phyloP scores from a whole-genome alignment of 2,113 vertebrate genomes.

The Puntigrus tetrazona region DNA sequence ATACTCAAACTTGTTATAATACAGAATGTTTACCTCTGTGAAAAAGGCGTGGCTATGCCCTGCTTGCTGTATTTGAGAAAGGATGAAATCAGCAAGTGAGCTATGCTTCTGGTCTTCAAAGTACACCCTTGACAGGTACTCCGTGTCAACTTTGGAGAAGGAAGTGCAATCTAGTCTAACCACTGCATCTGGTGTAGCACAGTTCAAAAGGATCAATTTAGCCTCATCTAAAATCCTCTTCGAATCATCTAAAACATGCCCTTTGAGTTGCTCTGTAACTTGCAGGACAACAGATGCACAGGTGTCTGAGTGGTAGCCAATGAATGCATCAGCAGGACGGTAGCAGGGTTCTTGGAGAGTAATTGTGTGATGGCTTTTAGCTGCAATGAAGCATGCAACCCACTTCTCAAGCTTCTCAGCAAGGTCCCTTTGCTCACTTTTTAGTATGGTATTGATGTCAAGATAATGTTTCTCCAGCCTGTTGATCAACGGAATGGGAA shows the following conservation, averaged over 20 bases:
- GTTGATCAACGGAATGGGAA: constrained; percentile 95
- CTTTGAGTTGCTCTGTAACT: constrained; percentile 69
- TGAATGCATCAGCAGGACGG: constrained; percentile 81
- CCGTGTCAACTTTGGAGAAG: constrained; percentile 62
- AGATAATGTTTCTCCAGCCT: constrained; percentile 95
- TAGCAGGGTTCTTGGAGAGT: constrained; percentile 68
- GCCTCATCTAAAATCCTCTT: constrained; percentile 66
- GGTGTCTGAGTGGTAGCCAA: constrained; percentile 88
- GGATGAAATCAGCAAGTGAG: constrained; percentile 83
- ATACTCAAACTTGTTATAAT: not conserved
- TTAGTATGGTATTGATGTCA: constrained; percentile 85
- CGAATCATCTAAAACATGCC: constrained; percentile 42
- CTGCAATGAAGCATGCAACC: constrained; percentile 74
- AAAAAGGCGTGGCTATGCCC: constrained; percentile 61
- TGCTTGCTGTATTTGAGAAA: constrained; percentile 60
- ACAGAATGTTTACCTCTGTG: constrained; percentile 81
- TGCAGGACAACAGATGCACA: constrained; percentile 90
- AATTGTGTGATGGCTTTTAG: constrained; percentile 47
- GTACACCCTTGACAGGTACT: constrained; percentile 71
- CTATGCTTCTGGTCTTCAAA: constrained; percentile 82
- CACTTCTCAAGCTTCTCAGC: constrained; percentile 78
- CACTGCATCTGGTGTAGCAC: constrained; percentile 89
- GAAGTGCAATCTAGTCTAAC: constrained; percentile 76
- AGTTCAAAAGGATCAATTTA: constrained; percentile 80
- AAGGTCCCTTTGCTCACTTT: constrained; percentile 71